Base-by-base conservation (phyloP, 2,797 vertebrate genomes). In the Dicrostonyx torquatus region DNA sequence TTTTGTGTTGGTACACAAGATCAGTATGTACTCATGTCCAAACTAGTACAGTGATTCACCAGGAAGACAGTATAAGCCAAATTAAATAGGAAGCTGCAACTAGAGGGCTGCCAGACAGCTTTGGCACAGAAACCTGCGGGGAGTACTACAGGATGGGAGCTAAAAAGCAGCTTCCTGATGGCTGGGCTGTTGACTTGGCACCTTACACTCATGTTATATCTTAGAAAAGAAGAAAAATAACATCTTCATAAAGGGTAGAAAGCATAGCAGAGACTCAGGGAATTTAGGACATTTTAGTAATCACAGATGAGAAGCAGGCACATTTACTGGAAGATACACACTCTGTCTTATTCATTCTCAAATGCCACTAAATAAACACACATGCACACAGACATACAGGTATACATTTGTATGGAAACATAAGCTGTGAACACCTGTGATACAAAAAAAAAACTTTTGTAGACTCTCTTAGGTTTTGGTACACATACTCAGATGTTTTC, bases 261-360 rank as follows among this genome's bases (percentile, higher is more conserved):
- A 96, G 86, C 83, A 91, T 89, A 73, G 95, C 91, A 87, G 92
- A 95, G 64, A 60, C 73, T 97, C 87, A 40, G 82, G 95, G 94
- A 96, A 95, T 79, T 94, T 94, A 93, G 86, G 75, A 37, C 43
- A 76, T 95, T 95, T 92, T 96, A 95, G 95, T 93, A 96, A 96
- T 97, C 94, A 96, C 70, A 87, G 88, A 93, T 62, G 55, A 93
- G 90, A 95, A 93, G 78, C 83, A 77, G 91, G 76, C 86, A 84
- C 40, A 82, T 76, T 92, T 78, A 24, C 82, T 88, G 91, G 94
- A 96, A 95, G 97, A 96, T 72, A 78, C 75, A 97, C 91, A 96
- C 82, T 87, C 60, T 70, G 24, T 15, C 77, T 24, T 79, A 60
- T 94, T 94, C 88, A 64, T 93, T 91, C 88, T 94, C 93, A 92